Evolutionary conservation across 1,140 invertebrate genomes (phyloP), one percentile per base, ranked within the genome.

Genomic region (Gyrodactylus bullatarudis): DNA sequence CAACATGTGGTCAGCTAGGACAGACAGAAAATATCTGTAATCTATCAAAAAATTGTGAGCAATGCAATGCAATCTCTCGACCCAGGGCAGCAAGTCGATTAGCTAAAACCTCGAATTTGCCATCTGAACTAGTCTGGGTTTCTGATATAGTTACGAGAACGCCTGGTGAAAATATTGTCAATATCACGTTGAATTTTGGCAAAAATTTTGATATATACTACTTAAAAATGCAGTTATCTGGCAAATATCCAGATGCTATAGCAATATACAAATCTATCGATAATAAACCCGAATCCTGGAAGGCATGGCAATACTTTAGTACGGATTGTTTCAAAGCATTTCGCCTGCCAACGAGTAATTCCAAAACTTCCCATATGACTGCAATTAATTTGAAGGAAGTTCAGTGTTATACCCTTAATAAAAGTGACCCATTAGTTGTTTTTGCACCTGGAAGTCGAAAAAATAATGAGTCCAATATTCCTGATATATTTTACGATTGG

Each of bases 161-260:
- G 1, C 8, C 23, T 1, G 70, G 70, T 2, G 21, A 71, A 26
- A 71, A 71, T 24, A 23, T 23, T 23, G 70, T 71, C 1, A 71
- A 71, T 71, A 26, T 71, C 24, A 71, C 70, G 20, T 21, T 71
- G 8, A 8, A 21, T 21, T 25, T 71, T 16, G 24, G 24, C 1
- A 71, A 71, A 26, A 71, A 24, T 25, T 71, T 71, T 24, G 70
- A 71, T 2, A 24, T 71, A 23, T 71, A 71, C 24, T 71, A 71
- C 23, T 8, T 71, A 20, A 24, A 21, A 24, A 23, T 71, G 16
- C 70, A 26, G 24, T 20, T 25, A 16, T 71, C 21, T n/a, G 70
- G 70, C 20, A 71, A 21, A 24, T 23, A 20, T 25, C 70, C 70
- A 24, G 70, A 71, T 71, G 21, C 70, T 1, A 71, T 71, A 1